phyloP scores from a whole-genome alignment of 2,113 vertebrate species.

The Pithys albifrons region DNA sequence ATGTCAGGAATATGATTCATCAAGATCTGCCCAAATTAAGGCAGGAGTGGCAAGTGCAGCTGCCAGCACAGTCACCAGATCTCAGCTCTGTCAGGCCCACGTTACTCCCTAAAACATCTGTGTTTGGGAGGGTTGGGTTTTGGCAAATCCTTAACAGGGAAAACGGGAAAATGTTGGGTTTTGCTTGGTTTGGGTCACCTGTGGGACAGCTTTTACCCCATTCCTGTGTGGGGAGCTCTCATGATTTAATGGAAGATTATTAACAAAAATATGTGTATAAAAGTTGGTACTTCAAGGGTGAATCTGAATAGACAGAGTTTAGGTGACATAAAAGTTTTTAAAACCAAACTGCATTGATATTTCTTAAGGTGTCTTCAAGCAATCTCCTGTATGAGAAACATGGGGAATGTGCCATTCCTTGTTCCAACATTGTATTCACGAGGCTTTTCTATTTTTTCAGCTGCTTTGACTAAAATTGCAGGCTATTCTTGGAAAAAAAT shows the following conservation, averaged over 20 bases:
- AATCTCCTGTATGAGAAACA: not conserved
- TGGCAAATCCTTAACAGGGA: not conserved
- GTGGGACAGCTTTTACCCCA: not conserved
- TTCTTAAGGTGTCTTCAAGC: not conserved
- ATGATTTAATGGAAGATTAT: not conserved
- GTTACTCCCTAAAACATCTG: conserved; percentile 50
- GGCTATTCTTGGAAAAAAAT: not conserved
- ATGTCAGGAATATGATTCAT: conserved; percentile 9
- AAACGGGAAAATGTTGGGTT: not conserved
- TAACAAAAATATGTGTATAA: not conserved
- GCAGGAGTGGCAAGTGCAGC: conserved; percentile 32
- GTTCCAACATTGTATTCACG: not conserved
- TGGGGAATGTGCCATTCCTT: not conserved
- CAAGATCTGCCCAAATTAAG: not conserved
- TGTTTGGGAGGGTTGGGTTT: conserved; percentile 22
- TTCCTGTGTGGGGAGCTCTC: not conserved
- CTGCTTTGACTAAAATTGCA: not conserved
- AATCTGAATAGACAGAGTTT: not conserved
- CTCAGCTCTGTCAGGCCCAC: conserved; percentile 42
- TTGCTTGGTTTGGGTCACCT: not conserved
- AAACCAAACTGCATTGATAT: not conserved
- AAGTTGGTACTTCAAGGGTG: not conserved
- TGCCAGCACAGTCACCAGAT: conserved; percentile 56
- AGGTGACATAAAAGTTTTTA: not conserved
- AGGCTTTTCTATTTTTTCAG: not conserved